These are phyloP conservation scores for Embidobia sp. DNA, from an alignment of 2,888 invertebrate species.

Conservation along the genomic window DNA sequence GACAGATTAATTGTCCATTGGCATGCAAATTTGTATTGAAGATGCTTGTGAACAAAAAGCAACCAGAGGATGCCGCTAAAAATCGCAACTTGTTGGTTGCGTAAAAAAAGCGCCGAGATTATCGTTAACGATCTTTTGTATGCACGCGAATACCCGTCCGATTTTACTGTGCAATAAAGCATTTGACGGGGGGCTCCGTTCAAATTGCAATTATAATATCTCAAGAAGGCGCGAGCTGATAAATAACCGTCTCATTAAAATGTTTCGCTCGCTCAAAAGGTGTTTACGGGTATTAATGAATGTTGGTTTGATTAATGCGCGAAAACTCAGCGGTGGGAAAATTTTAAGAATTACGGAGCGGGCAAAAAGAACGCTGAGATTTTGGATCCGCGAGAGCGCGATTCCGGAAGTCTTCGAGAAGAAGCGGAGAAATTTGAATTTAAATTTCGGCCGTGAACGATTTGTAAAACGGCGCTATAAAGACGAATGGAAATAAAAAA, in stretches of 20 bases:
- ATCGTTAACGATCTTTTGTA: no score
- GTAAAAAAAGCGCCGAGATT: no score
- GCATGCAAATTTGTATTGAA: no score
- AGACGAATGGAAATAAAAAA: not conserved
- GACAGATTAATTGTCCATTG: no score
- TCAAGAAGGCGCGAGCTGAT: no score
- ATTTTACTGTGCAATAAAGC: slow-evolving; percentile 12
- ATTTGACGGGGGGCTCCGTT: not conserved
- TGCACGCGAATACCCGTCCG: not conserved
- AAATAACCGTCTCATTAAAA: slow-evolving; percentile 24
- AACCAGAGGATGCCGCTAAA: no score
- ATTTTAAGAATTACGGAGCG: no score
- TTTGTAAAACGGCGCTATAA: not conserved
- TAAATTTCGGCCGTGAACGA: not conserved
- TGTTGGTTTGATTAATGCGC: slow-evolving; percentile 13
- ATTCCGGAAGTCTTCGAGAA: no score
- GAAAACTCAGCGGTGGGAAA: not conserved
- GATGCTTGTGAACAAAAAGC: no score
- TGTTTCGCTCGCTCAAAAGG: slow-evolving; percentile 6
- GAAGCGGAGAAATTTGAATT: not conserved
- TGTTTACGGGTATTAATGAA: not conserved
- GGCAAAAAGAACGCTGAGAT: no score
- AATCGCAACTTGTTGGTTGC: no score
- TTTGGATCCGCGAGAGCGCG: no score
- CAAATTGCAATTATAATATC: slow-evolving; percentile 17